These are phyloP conservation scores for Saturnia pavonia DNA, from an alignment of 2,888 invertebrate species.

Conservation along the genomic window DNA sequence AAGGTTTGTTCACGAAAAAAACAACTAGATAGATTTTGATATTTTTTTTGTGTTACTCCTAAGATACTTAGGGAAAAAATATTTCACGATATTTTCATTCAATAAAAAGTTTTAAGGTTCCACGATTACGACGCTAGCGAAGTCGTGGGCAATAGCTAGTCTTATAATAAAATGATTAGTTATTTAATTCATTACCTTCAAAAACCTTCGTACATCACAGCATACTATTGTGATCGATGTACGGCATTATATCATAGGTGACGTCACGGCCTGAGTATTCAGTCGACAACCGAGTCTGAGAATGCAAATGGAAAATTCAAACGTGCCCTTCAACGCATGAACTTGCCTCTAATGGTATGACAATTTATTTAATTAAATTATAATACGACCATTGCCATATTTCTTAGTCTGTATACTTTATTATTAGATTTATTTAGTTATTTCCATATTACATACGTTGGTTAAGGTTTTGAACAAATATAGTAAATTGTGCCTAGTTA, in stretches of 20 bases:
- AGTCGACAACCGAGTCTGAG: constrained; percentile 56
- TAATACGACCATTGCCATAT: constrained; percentile 24
- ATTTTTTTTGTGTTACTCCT: too few relatives aligned
- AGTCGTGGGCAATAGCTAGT: too few relatives aligned
- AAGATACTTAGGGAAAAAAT: too few relatives aligned
- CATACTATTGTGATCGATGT: constrained; percentile 37
- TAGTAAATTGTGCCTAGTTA: constrained; percentile 3
- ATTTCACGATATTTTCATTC: too few relatives aligned
- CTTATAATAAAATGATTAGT: background rate
- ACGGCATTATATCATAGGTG: constrained; percentile 71
- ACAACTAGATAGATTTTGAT: too few relatives aligned
- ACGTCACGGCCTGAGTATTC: constrained; percentile 64
- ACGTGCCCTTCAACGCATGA: constrained; percentile 64
- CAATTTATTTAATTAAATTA: constrained; percentile 38
- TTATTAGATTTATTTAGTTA: constrained; percentile 19
- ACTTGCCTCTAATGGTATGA: constrained; percentile 36
- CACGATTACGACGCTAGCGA: too few relatives aligned
- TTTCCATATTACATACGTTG: constrained; percentile 13
- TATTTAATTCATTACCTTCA: background rate
- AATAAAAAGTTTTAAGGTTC: too few relatives aligned
- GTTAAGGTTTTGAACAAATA: constrained; percentile 13
- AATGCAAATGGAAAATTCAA: constrained; percentile 62
- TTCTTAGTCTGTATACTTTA: constrained; percentile 27
- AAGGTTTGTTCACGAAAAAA: too few relatives aligned
- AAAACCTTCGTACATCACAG: constrained; percentile 36